Percentiles rank a stretch among this genome's conserved stretches.
These are phyloP conservation scores for Elephantulus edwardii DNA, from an alignment of 2,113 vertebrate species.

Conservation along the genomic window DNA sequence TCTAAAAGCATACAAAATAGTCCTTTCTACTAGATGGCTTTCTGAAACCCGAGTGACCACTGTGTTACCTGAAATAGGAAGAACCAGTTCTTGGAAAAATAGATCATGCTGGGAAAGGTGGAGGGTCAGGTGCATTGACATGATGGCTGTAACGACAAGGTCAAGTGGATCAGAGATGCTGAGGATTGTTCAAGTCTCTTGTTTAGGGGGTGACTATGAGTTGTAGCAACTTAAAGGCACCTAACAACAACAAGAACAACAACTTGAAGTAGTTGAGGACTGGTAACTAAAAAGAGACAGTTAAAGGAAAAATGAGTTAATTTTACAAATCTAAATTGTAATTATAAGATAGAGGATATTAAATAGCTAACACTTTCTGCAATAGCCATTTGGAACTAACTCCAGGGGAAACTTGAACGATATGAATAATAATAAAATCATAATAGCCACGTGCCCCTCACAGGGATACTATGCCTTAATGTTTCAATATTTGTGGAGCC, in stretches of 20 bases:
- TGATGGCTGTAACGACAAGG: no score
- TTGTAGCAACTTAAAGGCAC: no score
- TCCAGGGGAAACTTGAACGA: conserved; percentile 57
- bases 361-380: conserved; percentile 56
- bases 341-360: conserved; percentile 53
- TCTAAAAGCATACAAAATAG: neutral
- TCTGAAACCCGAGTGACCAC: neutral
- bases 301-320: conserved; percentile 60
- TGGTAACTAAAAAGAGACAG: conserved; percentile 35
- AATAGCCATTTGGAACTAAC: conserved; percentile 41
- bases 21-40: neutral
- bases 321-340: conserved; percentile 60
- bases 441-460: conserved; percentile 60
- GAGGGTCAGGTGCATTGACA: no score
- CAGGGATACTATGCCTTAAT: conserved; percentile 66
- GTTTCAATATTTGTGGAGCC: conserved; percentile 61
- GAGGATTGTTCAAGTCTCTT: no score
- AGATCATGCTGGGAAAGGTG: no score
- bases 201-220: no score
- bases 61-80: conserved; percentile 29
- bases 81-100: no score
- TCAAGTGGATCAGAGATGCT: no score
- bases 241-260: no score
- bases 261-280: conserved; percentile 17
- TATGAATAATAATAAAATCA: conserved; percentile 67